Evolutionary conservation across 2,888 invertebrate genomes (phyloP).

Genomic region (Heliconius charithonia): DNA sequence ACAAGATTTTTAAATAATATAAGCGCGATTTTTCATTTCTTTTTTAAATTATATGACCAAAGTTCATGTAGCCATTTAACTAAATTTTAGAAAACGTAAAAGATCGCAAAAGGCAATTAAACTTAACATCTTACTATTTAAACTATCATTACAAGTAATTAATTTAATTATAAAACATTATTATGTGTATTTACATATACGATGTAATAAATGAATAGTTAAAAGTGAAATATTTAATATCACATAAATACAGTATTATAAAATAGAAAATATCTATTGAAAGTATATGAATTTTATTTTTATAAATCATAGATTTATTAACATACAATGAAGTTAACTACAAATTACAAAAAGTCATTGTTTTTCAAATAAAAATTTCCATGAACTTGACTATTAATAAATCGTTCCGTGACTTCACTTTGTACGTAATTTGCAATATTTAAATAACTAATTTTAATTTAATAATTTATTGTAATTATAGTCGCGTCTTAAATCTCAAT

Average conservation of each 20-base stretch:
- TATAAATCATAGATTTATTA: neutral
- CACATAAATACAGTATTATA: neutral
- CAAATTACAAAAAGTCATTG: neutral
- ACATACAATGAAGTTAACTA: slow-evolving; percentile 2
- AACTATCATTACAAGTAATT: neutral
- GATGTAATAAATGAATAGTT: neutral
- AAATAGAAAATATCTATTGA: neutral
- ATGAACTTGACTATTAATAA: slow-evolving; percentile 8
- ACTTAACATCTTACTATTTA: neutral
- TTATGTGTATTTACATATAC: neutral
- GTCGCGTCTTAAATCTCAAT: neutral
- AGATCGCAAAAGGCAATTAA: neutral
- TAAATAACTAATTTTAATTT: neutral
- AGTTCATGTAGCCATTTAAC: neutral
- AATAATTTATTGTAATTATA: neutral
- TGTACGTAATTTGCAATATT: neutral
- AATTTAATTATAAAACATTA: neutral
- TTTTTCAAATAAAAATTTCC: slow-evolving; percentile 4
- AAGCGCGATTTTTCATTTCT: too few species aligned
- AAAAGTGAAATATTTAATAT: neutral
- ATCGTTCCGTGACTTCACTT: neutral
- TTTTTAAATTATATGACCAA: neutral
- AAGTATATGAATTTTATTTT: neutral
- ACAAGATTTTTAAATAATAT: neutral
- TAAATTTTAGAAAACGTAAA: too few species aligned